A percentile compares a stretch with the other conserved stretches of the same genome.
These are phyloP conservation scores for Brachypteracias leptosomus DNA, from an alignment of 2,113 vertebrate species.

Conservation along the genomic window DNA sequence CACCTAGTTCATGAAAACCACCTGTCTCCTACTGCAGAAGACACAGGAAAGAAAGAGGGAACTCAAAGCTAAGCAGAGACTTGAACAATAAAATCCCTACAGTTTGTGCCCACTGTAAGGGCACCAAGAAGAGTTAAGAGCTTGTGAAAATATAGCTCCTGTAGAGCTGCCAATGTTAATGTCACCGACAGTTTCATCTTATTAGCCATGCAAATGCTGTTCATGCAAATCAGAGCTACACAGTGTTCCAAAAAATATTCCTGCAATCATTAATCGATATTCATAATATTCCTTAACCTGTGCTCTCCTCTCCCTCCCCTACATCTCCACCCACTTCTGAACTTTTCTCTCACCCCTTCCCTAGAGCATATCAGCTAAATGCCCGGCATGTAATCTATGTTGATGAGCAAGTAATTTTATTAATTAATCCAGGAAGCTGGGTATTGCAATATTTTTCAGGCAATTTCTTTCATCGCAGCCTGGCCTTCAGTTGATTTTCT, in stretches of 20 bases:
- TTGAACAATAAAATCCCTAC: neutral
- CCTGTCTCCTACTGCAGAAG: neutral
- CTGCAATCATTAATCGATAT: neutral
- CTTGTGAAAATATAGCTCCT: neutral
- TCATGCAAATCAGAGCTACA: neutral
- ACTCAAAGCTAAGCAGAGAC: neutral
- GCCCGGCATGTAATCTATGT: conserved; percentile 23
- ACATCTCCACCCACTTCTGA: neutral
- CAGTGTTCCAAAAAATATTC: neutral
- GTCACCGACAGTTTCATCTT: neutral
- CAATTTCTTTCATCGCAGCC: neutral
- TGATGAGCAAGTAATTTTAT: conserved; percentile 53
- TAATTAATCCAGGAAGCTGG: conserved; percentile 17
- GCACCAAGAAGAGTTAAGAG: neutral
- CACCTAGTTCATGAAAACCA: neutral
- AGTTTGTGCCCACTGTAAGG: neutral
- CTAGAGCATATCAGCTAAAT: neutral
- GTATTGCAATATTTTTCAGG: conserved; percentile 1
- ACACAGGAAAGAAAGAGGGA: neutral
- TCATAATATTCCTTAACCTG: neutral
- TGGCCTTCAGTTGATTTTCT: neutral
- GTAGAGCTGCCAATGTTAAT: neutral
- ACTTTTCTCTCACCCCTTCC: neutral
- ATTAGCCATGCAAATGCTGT: neutral
- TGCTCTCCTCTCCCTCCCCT: neutral